Conservation (phyloP, 2,888 invertebrate genomes). For the Uloborus plumipes region DNA sequence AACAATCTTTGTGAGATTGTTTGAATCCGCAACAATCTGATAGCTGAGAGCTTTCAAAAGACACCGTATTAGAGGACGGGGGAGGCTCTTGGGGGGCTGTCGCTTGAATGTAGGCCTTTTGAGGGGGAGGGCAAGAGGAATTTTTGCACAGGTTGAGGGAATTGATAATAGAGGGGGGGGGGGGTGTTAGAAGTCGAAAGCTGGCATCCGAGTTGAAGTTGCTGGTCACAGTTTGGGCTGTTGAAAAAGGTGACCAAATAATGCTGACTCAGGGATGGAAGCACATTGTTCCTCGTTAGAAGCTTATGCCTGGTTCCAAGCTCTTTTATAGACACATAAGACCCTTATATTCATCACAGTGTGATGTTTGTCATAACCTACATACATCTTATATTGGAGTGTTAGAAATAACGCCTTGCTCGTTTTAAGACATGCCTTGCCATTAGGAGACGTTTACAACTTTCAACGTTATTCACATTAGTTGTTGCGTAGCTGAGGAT, state of each 20-base stretch:
- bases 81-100: constrained; percentile 35
- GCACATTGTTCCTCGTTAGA: no score
- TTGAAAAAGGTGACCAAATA: constrained; percentile 19
- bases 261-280: constrained; percentile 18
- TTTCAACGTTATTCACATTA: no score
- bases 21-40: constrained; percentile 54
- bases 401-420: no score
- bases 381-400: no score
- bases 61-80: constrained; percentile 43
- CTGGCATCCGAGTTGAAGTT: constrained; percentile 14
- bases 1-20: constrained; percentile 47
- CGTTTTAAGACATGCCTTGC: no score
- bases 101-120: constrained; percentile 21
- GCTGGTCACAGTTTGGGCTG: constrained; percentile 27
- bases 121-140: constrained; percentile 50
- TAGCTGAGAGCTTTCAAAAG: constrained; percentile 51
- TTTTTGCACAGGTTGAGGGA: constrained; percentile 55
- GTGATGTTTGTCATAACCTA: no score
- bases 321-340: no score
- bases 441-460: no score
- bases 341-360: no score
- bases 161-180: constrained; percentile 27
- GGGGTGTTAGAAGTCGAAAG: constrained; percentile 42
- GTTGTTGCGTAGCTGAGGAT: no score
- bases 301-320: no score